These are phyloP conservation scores for Podilymbus podiceps DNA, from an alignment of 2,113 vertebrate species.

Conservation along the genomic window DNA sequence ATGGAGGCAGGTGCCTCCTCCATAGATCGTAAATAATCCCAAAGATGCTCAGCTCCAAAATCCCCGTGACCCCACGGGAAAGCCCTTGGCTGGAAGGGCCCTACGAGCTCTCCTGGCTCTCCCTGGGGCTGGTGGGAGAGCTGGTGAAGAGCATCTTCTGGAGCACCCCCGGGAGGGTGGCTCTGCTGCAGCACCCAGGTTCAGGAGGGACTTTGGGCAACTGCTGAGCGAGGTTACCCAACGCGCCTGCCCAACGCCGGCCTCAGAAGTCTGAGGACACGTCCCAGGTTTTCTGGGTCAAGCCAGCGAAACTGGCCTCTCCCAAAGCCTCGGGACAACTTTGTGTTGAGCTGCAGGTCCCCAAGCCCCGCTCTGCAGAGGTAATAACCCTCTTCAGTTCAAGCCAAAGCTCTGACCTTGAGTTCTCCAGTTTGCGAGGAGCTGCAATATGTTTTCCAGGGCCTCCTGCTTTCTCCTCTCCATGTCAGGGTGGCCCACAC, in stretches of 20 bases:
- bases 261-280: neutral
- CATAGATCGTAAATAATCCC: neutral
- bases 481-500: neutral
- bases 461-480: neutral
- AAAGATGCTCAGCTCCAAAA: neutral
- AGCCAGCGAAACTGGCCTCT: neutral
- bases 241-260: rapidly evolving
- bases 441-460: neutral
- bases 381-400: neutral
- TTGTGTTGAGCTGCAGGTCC: neutral
- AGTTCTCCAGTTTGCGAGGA: neutral
- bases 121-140: neutral
- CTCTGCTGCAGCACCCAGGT: neutral
- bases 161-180: neutral
- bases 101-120: neutral
- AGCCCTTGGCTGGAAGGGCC: neutral
- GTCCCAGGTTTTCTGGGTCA: neutral
- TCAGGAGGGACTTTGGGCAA: neutral
- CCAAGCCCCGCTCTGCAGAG: neutral
- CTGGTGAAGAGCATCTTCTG: neutral
- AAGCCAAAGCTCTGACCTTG: neutral
- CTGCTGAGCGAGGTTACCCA: neutral
- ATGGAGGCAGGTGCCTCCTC: neutral
- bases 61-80: neutral
- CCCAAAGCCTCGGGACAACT: neutral